phyloP scores from a whole-genome alignment of 2,797 vertebrate species.

The Lacerta agilis region DNA sequence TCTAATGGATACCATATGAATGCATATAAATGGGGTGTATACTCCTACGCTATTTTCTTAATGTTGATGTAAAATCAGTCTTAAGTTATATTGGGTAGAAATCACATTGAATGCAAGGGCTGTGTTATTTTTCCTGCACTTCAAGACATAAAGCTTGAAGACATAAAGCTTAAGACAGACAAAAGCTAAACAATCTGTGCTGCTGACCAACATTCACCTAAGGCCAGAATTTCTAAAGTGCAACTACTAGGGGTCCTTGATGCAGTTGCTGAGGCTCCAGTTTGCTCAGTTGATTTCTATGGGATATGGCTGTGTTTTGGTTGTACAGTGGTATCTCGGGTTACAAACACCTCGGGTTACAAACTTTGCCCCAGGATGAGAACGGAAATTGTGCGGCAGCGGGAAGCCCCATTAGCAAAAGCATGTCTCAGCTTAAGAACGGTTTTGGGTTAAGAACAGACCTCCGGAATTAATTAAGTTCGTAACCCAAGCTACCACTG shows the following conservation, averaged over 20 bases:
- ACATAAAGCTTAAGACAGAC: not conserved
- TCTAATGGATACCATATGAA: not conserved
- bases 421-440: too few relatives aligned
- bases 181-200: not conserved
- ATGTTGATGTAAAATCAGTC: not conserved
- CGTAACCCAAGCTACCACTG: too few relatives aligned
- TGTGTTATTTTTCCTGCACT: not conserved
- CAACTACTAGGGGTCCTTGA: too few relatives aligned
- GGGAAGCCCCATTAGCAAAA: too few relatives aligned
- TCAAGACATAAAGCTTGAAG: not conserved
- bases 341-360: too few relatives aligned
- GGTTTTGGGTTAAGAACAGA: too few relatives aligned
- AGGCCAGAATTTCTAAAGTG: not conserved
- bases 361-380: too few relatives aligned
- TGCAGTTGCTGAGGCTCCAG: not conserved
- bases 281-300: not conserved
- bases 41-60: not conserved
- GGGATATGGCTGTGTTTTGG: not conserved
- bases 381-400: too few relatives aligned
- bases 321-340: too few relatives aligned
- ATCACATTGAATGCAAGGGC: not conserved
- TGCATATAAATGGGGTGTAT: not conserved
- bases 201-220: not conserved
- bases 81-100: not conserved
- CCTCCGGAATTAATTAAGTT: too few relatives aligned